phyloP scores from a whole-genome alignment of 2,797 vertebrate genomes.

The Clarias laeviceps region DNA sequence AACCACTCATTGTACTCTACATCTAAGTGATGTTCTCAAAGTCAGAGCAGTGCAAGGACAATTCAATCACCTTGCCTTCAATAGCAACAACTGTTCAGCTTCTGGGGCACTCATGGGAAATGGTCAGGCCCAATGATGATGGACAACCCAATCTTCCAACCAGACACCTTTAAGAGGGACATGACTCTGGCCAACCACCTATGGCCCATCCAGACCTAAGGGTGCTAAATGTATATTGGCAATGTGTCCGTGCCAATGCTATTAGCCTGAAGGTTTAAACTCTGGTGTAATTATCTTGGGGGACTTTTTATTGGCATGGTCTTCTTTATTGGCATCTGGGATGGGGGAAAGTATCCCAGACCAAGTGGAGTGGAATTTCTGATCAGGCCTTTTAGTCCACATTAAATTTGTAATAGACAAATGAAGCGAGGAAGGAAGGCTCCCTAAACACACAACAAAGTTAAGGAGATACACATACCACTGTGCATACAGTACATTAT shows the following conservation, averaged over 20 bases:
- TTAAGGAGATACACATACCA: slow-evolving; percentile 45
- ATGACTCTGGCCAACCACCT: slow-evolving; percentile 66
- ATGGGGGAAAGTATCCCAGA: slow-evolving; percentile 57
- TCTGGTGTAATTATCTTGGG: slow-evolving; percentile 64
- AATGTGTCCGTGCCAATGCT: slow-evolving; percentile 56
- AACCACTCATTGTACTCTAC: slow-evolving; percentile 38
- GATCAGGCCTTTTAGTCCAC: slow-evolving; percentile 54
- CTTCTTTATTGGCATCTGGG: slow-evolving; percentile 60
- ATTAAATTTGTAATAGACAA: slow-evolving; percentile 50
- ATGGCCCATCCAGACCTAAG: slow-evolving; percentile 72
- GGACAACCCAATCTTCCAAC: slow-evolving; percentile 64
- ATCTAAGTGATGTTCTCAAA: slow-evolving; percentile 58
- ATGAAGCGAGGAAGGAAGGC: slow-evolving; percentile 36
- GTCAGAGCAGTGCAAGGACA: slow-evolving; percentile 56
- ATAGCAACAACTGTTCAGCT: slow-evolving; percentile 59
- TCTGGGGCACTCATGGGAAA: slow-evolving; percentile 62
- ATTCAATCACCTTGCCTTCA: slow-evolving; percentile 62
- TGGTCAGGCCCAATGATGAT: slow-evolving; percentile 61
- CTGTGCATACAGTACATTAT: slow-evolving; percentile 44
- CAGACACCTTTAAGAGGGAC: slow-evolving; percentile 60
- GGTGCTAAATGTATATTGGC: slow-evolving; percentile 57
- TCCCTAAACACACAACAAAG: slow-evolving; percentile 44
- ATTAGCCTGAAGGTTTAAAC: slow-evolving; percentile 61
- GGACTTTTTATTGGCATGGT: slow-evolving; percentile 63
- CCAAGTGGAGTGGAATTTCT: slow-evolving; percentile 58